phyloP scores from a whole-genome alignment of 2,888 invertebrate species.

The Drosophila setosimentum region DNA sequence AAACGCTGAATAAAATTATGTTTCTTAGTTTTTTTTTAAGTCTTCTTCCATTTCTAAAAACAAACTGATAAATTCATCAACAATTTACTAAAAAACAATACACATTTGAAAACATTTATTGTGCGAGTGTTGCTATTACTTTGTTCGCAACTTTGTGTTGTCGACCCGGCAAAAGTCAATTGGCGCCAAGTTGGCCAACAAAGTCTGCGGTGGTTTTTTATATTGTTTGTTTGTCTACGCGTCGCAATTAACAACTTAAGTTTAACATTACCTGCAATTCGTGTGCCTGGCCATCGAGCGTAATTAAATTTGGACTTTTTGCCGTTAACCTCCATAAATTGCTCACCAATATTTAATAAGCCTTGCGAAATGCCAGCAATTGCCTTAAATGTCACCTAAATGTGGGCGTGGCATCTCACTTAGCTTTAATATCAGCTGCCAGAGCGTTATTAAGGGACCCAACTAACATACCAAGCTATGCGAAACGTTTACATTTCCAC shows the following conservation, averaged over 20 bases:
- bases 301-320: constrained; percentile 71
- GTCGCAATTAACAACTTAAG: constrained; percentile 43
- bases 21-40: neutral
- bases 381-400: constrained; percentile 56
- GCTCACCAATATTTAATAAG: constrained; percentile 41
- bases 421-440: neutral
- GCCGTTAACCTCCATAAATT: constrained; percentile 50
- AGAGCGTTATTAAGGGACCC: constrained; percentile 6
- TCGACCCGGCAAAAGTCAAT: constrained; percentile 11
- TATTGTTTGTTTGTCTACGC: constrained; percentile 47
- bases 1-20: neutral
- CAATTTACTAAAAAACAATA: neutral
- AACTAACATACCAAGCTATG: neutral
- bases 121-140: neutral
- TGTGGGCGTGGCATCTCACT: constrained; percentile 25
- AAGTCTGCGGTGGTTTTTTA: constrained; percentile 47
- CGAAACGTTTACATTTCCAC: constrained; percentile 1
- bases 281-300: constrained; percentile 46
- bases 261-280: constrained; percentile 34
- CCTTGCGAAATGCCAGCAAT: constrained; percentile 55
- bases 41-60: neutral
- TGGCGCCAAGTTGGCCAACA: constrained; percentile 50
- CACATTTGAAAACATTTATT: neutral
- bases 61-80: neutral
- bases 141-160: neutral